A percentile compares a stretch with the other conserved stretches of the same genome.
Conservation (phyloP, 2,888 invertebrate genomes). For the Endotricha flammealis region DNA sequence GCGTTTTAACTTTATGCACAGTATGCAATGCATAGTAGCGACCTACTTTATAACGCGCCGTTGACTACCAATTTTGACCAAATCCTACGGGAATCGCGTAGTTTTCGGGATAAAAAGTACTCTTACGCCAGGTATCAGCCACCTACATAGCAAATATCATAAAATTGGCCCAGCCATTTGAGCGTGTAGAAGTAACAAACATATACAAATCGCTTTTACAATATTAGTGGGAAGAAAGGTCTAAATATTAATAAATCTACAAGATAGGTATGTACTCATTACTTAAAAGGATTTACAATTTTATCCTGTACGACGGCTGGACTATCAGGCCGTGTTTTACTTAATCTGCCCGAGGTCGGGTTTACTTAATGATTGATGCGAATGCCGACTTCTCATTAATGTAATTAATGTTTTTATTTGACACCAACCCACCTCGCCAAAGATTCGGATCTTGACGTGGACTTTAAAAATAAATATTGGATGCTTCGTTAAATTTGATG, state of each 20-base stretch:
- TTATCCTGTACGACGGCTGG: constrained; percentile 49
- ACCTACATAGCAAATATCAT: too few relatives aligned
- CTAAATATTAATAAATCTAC: constrained; percentile 36
- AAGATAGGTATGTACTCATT: constrained; percentile 53
- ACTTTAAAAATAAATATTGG: not conserved
- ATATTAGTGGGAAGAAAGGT: too few relatives aligned
- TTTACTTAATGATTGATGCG: constrained; percentile 59
- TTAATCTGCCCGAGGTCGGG: constrained; percentile 45
- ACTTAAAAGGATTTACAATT: constrained; percentile 76
- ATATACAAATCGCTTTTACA: too few relatives aligned
- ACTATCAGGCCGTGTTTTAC: constrained; percentile 44
- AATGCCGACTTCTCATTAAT: constrained; percentile 34
- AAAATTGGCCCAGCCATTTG: too few relatives aligned
- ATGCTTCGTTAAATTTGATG: not conserved
- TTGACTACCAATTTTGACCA: too few relatives aligned
- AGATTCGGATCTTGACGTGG: constrained; percentile 8
- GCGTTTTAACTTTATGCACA: not conserved
- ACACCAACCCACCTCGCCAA: constrained; percentile 17
- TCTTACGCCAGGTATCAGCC: too few relatives aligned
- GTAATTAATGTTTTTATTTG: constrained; percentile 38
- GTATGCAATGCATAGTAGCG: too few relatives aligned
- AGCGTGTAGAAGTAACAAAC: too few relatives aligned
- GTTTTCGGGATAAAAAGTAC: too few relatives aligned
- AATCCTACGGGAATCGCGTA: too few relatives aligned
- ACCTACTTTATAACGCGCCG: too few relatives aligned